Evolutionary conservation across 2,797 vertebrate species (phyloP).

Genomic region (Sparus aurata): DNA sequence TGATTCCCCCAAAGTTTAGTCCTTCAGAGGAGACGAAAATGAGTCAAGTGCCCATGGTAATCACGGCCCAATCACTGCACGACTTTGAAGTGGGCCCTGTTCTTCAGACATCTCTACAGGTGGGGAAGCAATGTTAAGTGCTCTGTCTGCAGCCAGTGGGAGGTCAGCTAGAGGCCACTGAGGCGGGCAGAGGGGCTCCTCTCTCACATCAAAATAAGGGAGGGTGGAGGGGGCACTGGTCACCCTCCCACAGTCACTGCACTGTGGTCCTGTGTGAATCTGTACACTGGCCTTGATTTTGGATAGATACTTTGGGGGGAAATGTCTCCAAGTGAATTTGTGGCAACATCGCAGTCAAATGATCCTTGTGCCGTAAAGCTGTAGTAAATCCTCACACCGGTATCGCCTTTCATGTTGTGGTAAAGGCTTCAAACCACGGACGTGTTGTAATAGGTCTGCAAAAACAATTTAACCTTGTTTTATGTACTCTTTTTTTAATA

Average conservation of each 20-base stretch:
- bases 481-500: conserved; percentile 10
- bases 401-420: conserved; percentile 22
- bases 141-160: conserved; percentile 68
- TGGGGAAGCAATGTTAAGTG: conserved; percentile 80
- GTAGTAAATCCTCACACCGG: conserved; percentile 36
- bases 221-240: neutral
- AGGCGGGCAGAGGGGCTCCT: conserved; percentile 54
- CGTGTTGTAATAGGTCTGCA: conserved; percentile 18
- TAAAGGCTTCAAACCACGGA: conserved; percentile 28
- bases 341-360: conserved; percentile 24
- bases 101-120: conserved; percentile 80
- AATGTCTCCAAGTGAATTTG: conserved; percentile 6
- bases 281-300: conserved; percentile 1
- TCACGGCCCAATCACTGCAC: conserved; percentile 80
- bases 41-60: conserved; percentile 82
- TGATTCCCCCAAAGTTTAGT: conserved; percentile 73
- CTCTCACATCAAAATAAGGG: conserved; percentile 32
- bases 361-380: conserved; percentile 19
- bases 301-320: neutral
- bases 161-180: conserved; percentile 80
- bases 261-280: neutral
- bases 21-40: conserved; percentile 73
- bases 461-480: conserved; percentile 38
- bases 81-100: conserved; percentile 76
- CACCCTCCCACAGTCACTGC: conserved; percentile 16